Evolutionary conservation across 2,113 vertebrate genomes (phyloP), one percentile per base, ranked within the genome.

Genomic region (Solenodon paradoxus): DNA sequence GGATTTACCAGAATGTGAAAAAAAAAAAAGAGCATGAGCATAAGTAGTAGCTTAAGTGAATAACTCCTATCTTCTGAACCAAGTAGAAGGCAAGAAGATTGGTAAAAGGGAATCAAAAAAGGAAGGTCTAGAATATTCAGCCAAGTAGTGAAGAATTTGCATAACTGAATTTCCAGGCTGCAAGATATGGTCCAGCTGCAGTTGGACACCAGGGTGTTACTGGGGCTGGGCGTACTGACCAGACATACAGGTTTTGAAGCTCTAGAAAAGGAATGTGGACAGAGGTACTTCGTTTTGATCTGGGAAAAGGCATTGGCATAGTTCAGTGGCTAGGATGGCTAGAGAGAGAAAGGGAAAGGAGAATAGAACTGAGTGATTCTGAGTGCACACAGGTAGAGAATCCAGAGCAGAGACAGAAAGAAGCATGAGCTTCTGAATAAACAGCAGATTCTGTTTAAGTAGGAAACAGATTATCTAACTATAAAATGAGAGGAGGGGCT

Each of bases 191-290:
- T 80, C 11, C 5, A 26, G 17, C 20, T 28, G 1, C 9, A 32
- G 0, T 1, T 1, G 2, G n/a, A 17, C 7, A 38, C 13, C 15
- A 42, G 30, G 24, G 2, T 51, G 16, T 12, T 38, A 1, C 3
- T 59, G 16, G 13, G 51, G 0, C 13, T 61, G 30, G 40, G 13
- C 32, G 51, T 45, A 80, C 45, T 64, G 61, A 82, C 22, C 10
- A 68, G 12, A n/a, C 7, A 0, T 16, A 1, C 5, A 3, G 2
- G 3, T 16, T 72, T 5, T n/a, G 40, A 72, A 24, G 12, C 3
- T 69, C n/a, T 63, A 24, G 24, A 4, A 77, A 3, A 30, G 13
- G 53, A 59, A 24, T 13, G 7, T 2, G 28, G 84, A 19, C 12
- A 47, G 15, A 68, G n/a, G 13, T 7, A 32, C 26, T 17, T 20